Evolutionary conservation across 2,113 vertebrate genomes (phyloP).

Genomic region (Tragelaphus imberbis): DNA sequence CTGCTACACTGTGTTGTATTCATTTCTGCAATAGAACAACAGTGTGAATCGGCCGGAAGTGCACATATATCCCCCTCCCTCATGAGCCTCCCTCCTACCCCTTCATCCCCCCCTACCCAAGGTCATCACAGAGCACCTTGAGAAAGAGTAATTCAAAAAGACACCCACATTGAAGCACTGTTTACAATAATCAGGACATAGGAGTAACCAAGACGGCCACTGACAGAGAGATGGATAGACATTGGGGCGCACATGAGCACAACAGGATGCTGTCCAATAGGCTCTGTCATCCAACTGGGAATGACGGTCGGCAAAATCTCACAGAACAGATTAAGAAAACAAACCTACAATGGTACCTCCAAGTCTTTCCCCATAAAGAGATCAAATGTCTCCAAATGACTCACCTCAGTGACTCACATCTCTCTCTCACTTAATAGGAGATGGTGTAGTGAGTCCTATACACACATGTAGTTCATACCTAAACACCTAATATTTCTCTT

Average conservation of each 20-base stretch:
- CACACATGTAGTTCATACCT: neutral
- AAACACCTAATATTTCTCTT: conserved; percentile 19
- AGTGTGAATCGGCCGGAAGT: neutral
- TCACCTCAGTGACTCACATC: neutral
- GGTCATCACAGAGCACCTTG: neutral
- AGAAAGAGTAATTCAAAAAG: neutral
- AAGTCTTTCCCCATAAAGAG: neutral
- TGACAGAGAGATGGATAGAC: accelerated
- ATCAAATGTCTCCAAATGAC: neutral
- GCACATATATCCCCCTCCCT: neutral
- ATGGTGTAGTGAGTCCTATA: neutral
- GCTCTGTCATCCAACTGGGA: neutral
- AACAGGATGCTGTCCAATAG: accelerated
- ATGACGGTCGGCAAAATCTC: neutral
- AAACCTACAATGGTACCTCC: neutral
- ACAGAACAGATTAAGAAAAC: neutral
- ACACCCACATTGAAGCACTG: neutral
- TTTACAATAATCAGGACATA: neutral
- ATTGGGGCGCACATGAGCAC: neutral
- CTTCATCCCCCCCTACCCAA: neutral
- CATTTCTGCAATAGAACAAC: too few species aligned
- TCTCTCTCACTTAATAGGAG: neutral
- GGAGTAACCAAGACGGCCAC: accelerated
- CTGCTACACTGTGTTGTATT: neutral
- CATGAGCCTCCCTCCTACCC: neutral